phyloP scores from a whole-genome alignment of 2,888 invertebrate species.

The Heliconius ethilla region DNA sequence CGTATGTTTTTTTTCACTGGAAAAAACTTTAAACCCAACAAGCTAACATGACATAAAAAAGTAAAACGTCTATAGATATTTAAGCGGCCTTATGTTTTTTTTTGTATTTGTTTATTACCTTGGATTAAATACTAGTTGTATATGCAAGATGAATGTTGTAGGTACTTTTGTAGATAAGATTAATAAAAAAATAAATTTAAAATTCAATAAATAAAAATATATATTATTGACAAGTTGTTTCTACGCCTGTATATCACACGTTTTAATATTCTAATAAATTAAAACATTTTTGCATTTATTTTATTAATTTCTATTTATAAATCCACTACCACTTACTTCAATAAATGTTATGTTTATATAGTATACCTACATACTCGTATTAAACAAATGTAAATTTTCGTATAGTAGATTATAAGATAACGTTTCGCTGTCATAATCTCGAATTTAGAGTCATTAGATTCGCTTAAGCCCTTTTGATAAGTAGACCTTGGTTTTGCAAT shows the following conservation, averaged over 20 bases:
- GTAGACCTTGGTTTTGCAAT: neutral
- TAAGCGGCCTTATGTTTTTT: neutral
- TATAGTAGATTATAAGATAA: neutral
- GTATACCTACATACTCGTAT: too few species aligned
- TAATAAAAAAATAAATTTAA: neutral
- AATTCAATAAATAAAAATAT: neutral
- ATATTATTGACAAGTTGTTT: neutral
- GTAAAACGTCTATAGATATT: slow-evolving; percentile 2
- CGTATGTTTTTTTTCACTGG: neutral
- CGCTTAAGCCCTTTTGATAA: neutral
- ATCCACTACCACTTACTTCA: too few species aligned
- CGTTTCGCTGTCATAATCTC: neutral
- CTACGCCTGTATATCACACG: neutral
- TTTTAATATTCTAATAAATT: too few species aligned
- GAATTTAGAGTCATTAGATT: neutral
- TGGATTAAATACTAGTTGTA: slow-evolving; percentile 1
- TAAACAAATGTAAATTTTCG: neutral
- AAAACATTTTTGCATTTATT: too few species aligned
- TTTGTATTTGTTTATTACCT: neutral
- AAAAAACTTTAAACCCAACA: neutral
- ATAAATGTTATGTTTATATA: too few species aligned
- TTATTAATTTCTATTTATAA: too few species aligned
- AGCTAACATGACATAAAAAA: neutral
- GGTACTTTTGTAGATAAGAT: neutral
- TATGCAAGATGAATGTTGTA: slow-evolving; percentile 3